Percentiles rank a stretch among this genome's conserved stretches.
Evolutionary conservation across 2,888 invertebrate genomes (phyloP).

Genomic region (Brachyptera putata): DNA sequence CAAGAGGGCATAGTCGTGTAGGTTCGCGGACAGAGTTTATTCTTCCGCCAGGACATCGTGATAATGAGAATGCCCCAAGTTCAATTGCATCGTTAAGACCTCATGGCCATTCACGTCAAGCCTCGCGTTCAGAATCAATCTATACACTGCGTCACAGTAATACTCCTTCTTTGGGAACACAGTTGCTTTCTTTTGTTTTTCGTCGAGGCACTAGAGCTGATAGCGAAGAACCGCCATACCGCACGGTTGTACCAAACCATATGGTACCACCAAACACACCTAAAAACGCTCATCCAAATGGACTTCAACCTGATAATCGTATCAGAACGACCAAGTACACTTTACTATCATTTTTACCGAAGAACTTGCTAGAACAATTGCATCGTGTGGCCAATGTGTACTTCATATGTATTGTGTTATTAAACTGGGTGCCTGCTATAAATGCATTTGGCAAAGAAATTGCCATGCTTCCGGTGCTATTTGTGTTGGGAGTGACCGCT

Average conservation of each 20-base stretch:
- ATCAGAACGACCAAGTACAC: conserved; percentile 95
- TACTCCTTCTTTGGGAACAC: conserved; percentile 65
- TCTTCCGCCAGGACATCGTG: conserved; percentile 80
- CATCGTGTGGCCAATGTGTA: conserved; percentile 96
- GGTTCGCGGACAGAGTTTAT: conserved; percentile 87
- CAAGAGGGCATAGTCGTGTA: conserved; percentile 70
- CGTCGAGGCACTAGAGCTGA: conserved; percentile 52
- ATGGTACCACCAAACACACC: conserved; percentile 77
- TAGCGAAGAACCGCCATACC: conserved; percentile 63
- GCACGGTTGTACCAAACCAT: conserved; percentile 79
- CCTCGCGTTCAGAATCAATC: conserved; percentile 83
- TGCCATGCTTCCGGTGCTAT: conserved; percentile 90
- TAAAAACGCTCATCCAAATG: conserved; percentile 76
- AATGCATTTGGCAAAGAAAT: conserved; percentile 95
- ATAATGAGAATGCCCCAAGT: conserved; percentile 49
- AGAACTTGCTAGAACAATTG: conserved; percentile 95
- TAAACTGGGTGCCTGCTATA: conserved; percentile 93
- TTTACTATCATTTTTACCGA: conserved; percentile 86
- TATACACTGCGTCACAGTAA: conserved; percentile 76
- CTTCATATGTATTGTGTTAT: conserved; percentile 92
- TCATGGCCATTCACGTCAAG: conserved; percentile 78
- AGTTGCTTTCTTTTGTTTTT: conserved; percentile 58
- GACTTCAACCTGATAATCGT: conserved; percentile 73
- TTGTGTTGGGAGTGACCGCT: conserved; percentile 91
- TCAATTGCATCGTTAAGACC: conserved; percentile 44